Percentiles rank a stretch among this genome's conserved stretches.
These are phyloP conservation scores for Peromyscus maniculatus DNA, from an alignment of 2,113 vertebrate species.

Conservation along the genomic window DNA sequence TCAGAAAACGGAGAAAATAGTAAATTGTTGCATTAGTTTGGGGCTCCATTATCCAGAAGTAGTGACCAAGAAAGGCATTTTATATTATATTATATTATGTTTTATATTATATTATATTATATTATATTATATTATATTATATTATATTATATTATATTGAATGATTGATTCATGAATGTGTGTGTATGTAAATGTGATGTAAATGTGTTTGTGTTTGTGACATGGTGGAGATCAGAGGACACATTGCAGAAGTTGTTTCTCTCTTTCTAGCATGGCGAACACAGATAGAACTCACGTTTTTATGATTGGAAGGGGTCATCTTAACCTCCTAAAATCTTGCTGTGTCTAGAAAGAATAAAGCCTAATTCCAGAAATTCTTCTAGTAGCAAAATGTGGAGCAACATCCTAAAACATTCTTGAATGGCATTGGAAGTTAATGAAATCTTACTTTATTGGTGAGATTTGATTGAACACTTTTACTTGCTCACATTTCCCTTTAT, in stretches of 20 bases:
- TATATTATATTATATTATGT: neutral
- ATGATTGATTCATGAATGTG: neutral
- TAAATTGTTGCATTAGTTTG: neutral
- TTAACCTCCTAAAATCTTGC: neutral
- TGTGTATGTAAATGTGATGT: neutral
- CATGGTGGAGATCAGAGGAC: neutral
- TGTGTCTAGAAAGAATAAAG: neutral
- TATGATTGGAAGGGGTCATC: too few species aligned
- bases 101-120: too few species aligned
- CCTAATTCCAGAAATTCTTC: neutral
- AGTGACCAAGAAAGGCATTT: neutral
- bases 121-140: neutral
- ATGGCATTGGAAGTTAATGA: neutral
- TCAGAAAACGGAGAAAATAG: neutral
- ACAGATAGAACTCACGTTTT: neutral
- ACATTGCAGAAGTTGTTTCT: too few species aligned
- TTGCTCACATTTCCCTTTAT: neutral
- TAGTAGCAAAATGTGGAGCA: neutral
- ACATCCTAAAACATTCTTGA: neutral
- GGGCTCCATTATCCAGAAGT: neutral
- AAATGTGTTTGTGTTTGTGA: neutral
- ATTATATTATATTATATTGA: neutral
- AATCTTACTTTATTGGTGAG: too few species aligned
- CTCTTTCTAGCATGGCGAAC: neutral
- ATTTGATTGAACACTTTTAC: neutral